Evolutionary conservation across 2,113 vertebrate species (phyloP).

Genomic region (Syngnathoides biaculeatus): DNA sequence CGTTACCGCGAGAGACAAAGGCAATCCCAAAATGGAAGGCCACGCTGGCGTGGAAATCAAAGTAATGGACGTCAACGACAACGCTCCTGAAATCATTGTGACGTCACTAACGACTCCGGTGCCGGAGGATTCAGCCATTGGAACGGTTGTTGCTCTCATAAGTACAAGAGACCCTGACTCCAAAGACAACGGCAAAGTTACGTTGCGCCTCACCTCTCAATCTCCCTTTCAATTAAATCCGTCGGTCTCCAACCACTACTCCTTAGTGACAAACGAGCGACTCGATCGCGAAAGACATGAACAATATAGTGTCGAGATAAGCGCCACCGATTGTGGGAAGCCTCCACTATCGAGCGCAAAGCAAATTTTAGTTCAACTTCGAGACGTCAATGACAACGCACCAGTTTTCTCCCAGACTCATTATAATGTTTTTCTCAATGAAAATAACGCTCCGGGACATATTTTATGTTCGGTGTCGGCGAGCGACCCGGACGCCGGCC

Average conservation of each 20-base stretch:
- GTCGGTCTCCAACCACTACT: conserved; percentile 62
- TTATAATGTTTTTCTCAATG: conserved; percentile 56
- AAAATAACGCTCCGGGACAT: conserved; percentile 54
- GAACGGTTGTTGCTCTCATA: conserved; percentile 73
- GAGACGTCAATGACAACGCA: conserved; percentile 81
- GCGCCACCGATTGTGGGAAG: conserved; percentile 75
- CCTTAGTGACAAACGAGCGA: conserved; percentile 53
- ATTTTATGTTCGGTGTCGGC: conserved; percentile 66
- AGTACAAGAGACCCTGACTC: conserved; percentile 67
- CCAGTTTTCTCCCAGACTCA: conserved; percentile 72
- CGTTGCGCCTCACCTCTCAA: conserved; percentile 32
- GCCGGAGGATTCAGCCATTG: conserved; percentile 57
- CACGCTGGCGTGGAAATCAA: conserved; percentile 65
- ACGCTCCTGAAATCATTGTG: conserved; percentile 69
- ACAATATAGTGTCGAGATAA: conserved; percentile 55
- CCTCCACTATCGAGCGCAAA: conserved; percentile 73
- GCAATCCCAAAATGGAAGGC: conserved; percentile 63
- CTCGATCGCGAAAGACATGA: conserved; percentile 61
- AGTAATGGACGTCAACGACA: conserved; percentile 72
- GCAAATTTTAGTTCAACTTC: conserved; percentile 68
- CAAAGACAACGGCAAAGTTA: conserved; percentile 65
- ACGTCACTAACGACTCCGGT: conserved; percentile 69
- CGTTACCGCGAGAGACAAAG: conserved; percentile 70
- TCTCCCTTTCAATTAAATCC: conserved; percentile 60
- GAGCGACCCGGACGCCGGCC: conserved; percentile 71